Conservation (phyloP, 2,113 vertebrate species). For the Diadophis punctatus region DNA sequence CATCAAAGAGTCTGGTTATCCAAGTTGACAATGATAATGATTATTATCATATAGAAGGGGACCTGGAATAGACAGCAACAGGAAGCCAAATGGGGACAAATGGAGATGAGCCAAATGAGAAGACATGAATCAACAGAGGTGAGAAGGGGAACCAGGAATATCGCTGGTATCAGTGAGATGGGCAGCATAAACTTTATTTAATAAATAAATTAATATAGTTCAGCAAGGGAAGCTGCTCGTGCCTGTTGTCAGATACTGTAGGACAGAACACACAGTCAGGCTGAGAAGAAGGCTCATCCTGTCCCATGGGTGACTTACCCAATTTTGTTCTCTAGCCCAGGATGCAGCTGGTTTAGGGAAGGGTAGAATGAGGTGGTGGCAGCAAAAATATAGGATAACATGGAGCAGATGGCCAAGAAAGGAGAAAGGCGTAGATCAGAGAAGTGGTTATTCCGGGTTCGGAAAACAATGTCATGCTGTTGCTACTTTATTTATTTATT, state of each 20-base stretch:
- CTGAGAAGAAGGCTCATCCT: neutral
- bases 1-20: neutral
- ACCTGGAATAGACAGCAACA: too few relatives aligned
- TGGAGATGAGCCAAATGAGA: neutral
- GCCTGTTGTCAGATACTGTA: neutral
- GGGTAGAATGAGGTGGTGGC: neutral
- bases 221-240: neutral
- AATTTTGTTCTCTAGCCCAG: neutral
- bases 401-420: neutral
- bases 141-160: neutral
- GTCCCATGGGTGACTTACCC: neutral
- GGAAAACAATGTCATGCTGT: neutral
- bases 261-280: neutral
- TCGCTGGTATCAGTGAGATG: neutral
- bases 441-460: neutral
- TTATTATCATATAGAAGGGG: neutral
- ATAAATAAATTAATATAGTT: neutral
- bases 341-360: neutral
- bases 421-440: neutral
- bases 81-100: too few relatives aligned
- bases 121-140: neutral
- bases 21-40: neutral
- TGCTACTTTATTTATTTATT: too few relatives aligned
- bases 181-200: neutral
- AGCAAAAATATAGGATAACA: neutral